These are phyloP conservation scores for Caenorhabditis inopinata DNA, from an alignment of 1,140 invertebrate genomes.

Conservation along the genomic window DNA sequence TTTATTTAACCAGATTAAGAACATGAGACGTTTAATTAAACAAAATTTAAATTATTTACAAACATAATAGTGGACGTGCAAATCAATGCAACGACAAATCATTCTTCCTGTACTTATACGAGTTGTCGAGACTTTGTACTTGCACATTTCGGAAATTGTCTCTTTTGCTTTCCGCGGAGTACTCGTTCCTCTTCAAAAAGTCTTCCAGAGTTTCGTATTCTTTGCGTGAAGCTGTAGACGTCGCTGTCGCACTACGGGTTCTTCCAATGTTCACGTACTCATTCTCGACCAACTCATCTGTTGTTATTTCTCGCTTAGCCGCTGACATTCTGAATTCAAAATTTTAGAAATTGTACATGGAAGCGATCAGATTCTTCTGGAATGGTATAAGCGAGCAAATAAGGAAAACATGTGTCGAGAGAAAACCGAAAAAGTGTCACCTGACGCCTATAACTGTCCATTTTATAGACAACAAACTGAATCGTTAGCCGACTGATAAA, in stretches of 20 bases:
- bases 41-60: neutral
- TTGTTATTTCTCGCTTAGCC: neutral
- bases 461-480: neutral
- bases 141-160: constrained; percentile 3
- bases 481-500: neutral
- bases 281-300: neutral
- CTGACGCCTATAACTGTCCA: neutral
- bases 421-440: neutral
- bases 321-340: constrained; percentile 4
- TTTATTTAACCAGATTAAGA: neutral
- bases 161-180: neutral
- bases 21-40: neutral
- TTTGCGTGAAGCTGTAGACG: neutral
- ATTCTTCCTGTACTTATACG: neutral
- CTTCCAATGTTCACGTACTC: constrained; percentile 10
- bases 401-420: too few relatives aligned
- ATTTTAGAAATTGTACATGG: too few relatives aligned
- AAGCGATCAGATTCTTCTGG: too few relatives aligned
- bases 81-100: constrained; percentile 7
- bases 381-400: neutral
- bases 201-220: neutral
- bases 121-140: constrained; percentile 20
- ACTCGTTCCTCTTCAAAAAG: constrained; percentile 24
- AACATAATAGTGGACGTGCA: neutral
- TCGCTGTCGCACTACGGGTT: constrained; percentile 1